Conservation (phyloP, 2,888 invertebrate species). For the Parascotia fuliginaria region DNA sequence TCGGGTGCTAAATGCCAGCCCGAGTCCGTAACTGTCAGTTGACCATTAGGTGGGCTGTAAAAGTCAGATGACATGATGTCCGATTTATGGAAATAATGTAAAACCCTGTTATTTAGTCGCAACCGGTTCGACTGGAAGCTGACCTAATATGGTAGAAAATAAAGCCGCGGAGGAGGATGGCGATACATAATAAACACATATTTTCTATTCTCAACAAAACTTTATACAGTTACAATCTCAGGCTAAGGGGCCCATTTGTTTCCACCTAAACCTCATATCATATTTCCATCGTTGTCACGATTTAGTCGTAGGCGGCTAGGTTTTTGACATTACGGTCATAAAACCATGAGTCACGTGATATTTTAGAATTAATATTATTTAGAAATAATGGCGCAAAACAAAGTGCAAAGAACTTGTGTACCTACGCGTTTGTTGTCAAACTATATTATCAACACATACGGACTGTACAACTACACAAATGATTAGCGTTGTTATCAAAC, state of each 20-base stretch:
- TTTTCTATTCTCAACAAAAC: background rate
- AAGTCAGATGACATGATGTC: too few relatives aligned
- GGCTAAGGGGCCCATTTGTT: background rate
- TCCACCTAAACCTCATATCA: slow-evolving; percentile 2
- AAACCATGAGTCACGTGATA: slow-evolving; percentile 6
- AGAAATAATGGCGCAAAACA: background rate
- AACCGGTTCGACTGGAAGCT: too few relatives aligned
- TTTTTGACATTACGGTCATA: background rate
- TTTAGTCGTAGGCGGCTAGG: slow-evolving; percentile 5
- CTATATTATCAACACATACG: slow-evolving; percentile 7
- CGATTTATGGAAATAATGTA: too few relatives aligned
- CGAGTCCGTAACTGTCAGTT: too few relatives aligned
- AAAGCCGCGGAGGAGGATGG: too few relatives aligned
- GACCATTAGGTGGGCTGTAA: too few relatives aligned
- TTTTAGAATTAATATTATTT: too few relatives aligned
- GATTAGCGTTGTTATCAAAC: slow-evolving; percentile 26
- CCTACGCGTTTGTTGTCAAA: slow-evolving; percentile 22
- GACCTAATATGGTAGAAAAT: too few relatives aligned
- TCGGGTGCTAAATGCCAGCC: too few relatives aligned
- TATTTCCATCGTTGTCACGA: slow-evolving; percentile 11
- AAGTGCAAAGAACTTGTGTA: background rate
- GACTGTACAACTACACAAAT: slow-evolving; percentile 8
- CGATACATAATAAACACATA: too few relatives aligned
- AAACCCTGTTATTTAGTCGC: too few relatives aligned
- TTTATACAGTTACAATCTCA: background rate